Evolutionary conservation across 1,140 invertebrate genomes (phyloP).

Genomic region (Caenorhabditis remanei): DNA sequence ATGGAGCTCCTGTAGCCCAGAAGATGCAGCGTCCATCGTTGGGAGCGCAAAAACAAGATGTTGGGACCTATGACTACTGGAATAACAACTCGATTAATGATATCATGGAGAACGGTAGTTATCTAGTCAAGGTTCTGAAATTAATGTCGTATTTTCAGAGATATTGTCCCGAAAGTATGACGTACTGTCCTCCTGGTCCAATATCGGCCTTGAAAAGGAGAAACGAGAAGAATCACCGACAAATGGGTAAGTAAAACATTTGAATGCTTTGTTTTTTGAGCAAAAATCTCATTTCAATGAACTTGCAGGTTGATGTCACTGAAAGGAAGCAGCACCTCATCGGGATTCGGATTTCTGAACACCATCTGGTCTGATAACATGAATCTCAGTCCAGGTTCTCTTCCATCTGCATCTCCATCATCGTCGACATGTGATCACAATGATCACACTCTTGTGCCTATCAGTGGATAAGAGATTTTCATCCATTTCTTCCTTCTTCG

Average conservation of each 20-base stretch:
- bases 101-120: slow-evolving; percentile 31
- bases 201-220: slow-evolving; percentile 1
- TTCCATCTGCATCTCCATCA: slow-evolving; percentile 1
- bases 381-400: slow-evolving; percentile 30
- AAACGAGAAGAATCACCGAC: slow-evolving; percentile 37
- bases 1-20: background rate
- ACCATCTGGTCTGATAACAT: slow-evolving; percentile 32
- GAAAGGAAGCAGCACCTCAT: slow-evolving; percentile 32
- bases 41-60: background rate
- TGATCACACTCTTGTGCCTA: slow-evolving; percentile 37
- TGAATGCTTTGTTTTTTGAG: no score
- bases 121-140: no score
- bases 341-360: slow-evolving; percentile 33
- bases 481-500: background rate
- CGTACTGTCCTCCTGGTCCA: background rate
- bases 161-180: background rate
- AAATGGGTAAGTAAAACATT: slow-evolving; percentile 5
- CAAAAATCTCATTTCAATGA: background rate
- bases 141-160: background rate
- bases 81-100: slow-evolving; percentile 45
- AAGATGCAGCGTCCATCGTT: background rate
- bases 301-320: slow-evolving; percentile 22
- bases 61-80: slow-evolving; percentile 33
- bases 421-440: slow-evolving; percentile 35
- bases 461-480: background rate